Conservation (phyloP, 1,140 invertebrate genomes). For the Zaprionus inermis region DNA sequence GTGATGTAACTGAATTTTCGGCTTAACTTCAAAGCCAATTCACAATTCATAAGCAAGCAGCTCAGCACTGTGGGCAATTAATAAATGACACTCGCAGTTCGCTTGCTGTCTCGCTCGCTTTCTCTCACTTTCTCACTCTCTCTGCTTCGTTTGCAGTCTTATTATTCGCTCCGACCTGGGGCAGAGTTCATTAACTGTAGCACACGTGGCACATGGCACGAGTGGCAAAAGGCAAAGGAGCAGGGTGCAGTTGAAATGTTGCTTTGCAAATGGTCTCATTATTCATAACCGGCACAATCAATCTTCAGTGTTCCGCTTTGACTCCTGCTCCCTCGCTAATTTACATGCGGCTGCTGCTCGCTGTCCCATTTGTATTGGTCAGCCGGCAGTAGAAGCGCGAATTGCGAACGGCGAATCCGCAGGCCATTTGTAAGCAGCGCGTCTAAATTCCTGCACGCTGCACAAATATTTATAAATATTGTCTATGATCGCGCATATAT, state of each 20-base stretch:
- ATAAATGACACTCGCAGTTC: constrained; percentile 32
- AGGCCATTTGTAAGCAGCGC: constrained; percentile 41
- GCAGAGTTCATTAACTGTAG: constrained; percentile 33
- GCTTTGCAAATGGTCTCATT: constrained; percentile 31
- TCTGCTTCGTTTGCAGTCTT: not conserved
- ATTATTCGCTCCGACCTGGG: not conserved
- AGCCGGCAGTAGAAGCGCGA: constrained; percentile 28
- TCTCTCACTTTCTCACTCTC: not conserved
- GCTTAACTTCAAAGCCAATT: constrained; percentile 7
- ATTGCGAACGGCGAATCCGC: constrained; percentile 16
- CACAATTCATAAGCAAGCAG: not conserved
- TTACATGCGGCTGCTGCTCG: constrained; percentile 34
- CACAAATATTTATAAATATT: constrained; percentile 47
- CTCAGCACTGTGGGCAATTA: constrained; percentile 30
- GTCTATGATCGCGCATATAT: constrained; percentile 23
- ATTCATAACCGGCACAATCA: constrained; percentile 39
- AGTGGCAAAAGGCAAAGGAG: not conserved
- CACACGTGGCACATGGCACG: constrained; percentile 35
- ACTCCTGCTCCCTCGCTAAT: constrained; percentile 24
- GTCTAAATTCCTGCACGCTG: constrained; percentile 32
- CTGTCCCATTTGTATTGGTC: constrained; percentile 45
- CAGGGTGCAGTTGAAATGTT: not conserved
- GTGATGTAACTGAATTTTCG: constrained; percentile 6
- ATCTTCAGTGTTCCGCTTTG: constrained; percentile 35
- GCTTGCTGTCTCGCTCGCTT: not conserved